These are phyloP conservation scores for Grantiella picta DNA, from an alignment of 2,113 vertebrate genomes.

Conservation along the genomic window DNA sequence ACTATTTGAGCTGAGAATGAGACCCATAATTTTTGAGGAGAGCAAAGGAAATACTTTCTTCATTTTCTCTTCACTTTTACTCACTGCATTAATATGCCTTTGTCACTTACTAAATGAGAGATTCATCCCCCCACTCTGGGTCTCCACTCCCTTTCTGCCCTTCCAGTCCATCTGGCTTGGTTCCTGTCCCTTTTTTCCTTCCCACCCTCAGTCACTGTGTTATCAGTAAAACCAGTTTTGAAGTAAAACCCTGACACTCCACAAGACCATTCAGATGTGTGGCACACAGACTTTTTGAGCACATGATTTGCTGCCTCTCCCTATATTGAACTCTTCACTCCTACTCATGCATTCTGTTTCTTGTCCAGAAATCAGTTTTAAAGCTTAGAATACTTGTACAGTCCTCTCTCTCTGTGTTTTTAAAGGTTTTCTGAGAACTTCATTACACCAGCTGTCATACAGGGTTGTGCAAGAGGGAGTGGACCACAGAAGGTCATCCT, in stretches of 20 bases:
- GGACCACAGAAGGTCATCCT: neutral
- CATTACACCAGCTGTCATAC: neutral
- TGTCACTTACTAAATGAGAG: neutral
- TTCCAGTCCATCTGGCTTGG: neutral
- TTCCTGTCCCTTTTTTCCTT: neutral
- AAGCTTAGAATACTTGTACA: slow-evolving; percentile 14
- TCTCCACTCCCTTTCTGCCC: neutral
- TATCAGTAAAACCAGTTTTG: neutral
- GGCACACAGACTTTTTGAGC: neutral
- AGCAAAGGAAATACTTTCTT: neutral
- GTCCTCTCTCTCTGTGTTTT: neutral
- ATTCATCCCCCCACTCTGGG: neutral
- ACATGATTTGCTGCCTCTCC: neutral
- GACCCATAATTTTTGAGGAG: neutral
- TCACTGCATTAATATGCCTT: neutral
- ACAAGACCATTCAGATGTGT: neutral
- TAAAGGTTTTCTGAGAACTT: slow-evolving; percentile 1
- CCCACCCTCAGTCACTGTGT: neutral
- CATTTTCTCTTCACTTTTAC: neutral
- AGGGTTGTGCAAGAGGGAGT: neutral
- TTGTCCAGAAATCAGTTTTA: slow-evolving; percentile 27
- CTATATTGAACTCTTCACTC: neutral
- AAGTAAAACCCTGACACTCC: neutral
- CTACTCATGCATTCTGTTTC: slow-evolving; percentile 23
- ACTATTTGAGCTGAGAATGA: neutral